Evolutionary conservation across 2,113 vertebrate species (phyloP).

Genomic region (Pluvianellus socialis): DNA sequence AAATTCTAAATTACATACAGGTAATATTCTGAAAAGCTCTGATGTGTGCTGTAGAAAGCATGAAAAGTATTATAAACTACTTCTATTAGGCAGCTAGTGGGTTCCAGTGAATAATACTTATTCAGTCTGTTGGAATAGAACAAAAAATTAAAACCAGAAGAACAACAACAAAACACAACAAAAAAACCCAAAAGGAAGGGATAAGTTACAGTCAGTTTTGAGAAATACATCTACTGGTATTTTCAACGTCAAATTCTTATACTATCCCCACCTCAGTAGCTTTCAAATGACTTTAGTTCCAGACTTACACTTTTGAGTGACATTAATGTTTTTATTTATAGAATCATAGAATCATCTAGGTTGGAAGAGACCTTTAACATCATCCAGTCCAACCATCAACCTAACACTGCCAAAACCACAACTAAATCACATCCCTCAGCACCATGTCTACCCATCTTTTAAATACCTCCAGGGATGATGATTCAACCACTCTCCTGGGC

Average conservation of each 20-base stretch:
- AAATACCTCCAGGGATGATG: no score
- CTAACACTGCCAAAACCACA: no score
- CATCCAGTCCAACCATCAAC: no score
- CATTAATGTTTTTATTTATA: neutral
- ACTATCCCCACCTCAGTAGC: fast-evolving
- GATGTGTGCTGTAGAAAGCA: neutral
- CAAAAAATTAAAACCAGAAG: neutral
- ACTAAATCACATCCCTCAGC: no score
- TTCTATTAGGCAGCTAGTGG: neutral
- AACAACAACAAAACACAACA: neutral
- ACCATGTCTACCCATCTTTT: no score
- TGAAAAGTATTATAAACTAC: neutral
- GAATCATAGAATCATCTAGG: no score
- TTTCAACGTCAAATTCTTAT: neutral
- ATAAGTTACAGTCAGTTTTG: neutral
- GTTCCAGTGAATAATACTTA: neutral
- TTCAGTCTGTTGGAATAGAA: neutral
- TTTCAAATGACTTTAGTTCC: neutral
- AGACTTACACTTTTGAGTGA: neutral
- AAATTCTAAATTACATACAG: neutral
- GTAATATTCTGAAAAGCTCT: neutral
- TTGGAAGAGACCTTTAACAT: no score
- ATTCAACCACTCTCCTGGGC: no score
- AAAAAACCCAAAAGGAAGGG: neutral
- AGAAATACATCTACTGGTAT: neutral